Evolutionary conservation across 2,797 vertebrate genomes (phyloP).

Genomic region (Lepus oiostolus): DNA sequence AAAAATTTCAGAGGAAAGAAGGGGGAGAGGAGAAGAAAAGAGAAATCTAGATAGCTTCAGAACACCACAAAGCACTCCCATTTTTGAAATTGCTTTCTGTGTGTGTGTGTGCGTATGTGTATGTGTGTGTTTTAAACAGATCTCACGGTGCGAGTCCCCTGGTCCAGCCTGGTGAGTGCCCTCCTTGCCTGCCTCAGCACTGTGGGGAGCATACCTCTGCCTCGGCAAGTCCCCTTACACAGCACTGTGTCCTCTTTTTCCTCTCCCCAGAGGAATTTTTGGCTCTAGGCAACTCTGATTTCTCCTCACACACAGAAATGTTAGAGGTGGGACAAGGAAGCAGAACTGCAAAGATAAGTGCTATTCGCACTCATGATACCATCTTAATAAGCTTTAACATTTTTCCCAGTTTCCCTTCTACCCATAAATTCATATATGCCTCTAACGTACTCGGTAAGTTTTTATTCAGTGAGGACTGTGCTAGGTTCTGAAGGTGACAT

Average conservation of each 20-base stretch:
- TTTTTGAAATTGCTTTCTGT: not conserved
- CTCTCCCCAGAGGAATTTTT: not conserved
- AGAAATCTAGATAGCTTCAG: not conserved
- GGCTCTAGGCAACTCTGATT: not conserved
- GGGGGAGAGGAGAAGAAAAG: not conserved
- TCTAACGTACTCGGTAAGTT: not conserved
- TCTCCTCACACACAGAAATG: not conserved
- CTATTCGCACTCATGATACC: not conserved
- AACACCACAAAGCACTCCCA: not conserved
- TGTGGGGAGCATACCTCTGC: not conserved
- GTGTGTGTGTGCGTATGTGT: too few species aligned
- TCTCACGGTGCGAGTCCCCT: not conserved
- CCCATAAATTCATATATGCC: not conserved
- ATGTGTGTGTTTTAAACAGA: too few species aligned
- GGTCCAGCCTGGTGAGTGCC: not conserved
- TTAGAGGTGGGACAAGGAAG: not conserved
- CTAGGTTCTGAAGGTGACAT: not conserved
- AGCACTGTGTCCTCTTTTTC: too few species aligned
- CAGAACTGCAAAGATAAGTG: not conserved
- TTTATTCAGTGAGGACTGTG: not conserved
- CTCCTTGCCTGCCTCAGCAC: not conserved
- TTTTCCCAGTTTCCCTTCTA: not conserved
- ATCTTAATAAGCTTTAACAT: not conserved
- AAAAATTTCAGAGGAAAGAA: not conserved
- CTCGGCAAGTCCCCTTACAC: not conserved